Evolutionary conservation across 2,888 invertebrate genomes (phyloP), one percentile per base, ranked within the genome.

Genomic region (Ormyrus thymus): DNA sequence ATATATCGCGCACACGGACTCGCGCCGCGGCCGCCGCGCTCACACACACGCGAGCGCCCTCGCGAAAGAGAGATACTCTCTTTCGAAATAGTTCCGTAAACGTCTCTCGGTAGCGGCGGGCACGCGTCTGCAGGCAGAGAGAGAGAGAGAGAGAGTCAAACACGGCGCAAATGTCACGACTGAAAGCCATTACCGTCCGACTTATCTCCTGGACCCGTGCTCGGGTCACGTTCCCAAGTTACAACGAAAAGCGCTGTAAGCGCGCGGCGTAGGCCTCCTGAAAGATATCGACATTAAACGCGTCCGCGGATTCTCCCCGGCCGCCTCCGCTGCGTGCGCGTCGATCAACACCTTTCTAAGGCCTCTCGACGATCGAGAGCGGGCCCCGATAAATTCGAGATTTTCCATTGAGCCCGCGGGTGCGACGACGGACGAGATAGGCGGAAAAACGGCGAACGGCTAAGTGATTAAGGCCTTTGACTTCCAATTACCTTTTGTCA

Each of bases 131-230:
- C n/a, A 46, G 10, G 46, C 48, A 9, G 55, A 9, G 48, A 45
- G 48, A 11, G 10, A 8, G 51, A 51, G 53, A 50, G 68, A 45
- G 65, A 51, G 76, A 81, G 78, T 61, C 79, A 73, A 82, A 83
- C 81, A 80, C 79, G 76, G 81, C 79, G 80, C 82, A 83, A 83
- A 83, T 83, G 84, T 84, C 84, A 84, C 84, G 83, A 83, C 82
- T 83, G 65, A 83, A 83, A 84, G 81, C 83, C 83, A 84, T 84
- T 84, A 84, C 81, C 82, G 66, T 80, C 73, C 75, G 82, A 82
- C 84, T 84, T 84, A 84, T 84, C 84, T 83, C 72, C 46, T 78
- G 75, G 81, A 82, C 80, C 81, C 72, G 82, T 75, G 81, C 83
- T 83, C 79, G 68, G 80, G 83, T 83, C 84, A 84, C 83, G 84